phyloP scores from a whole-genome alignment of 2,113 vertebrate genomes.

The Podocnemis expansa region DNA sequence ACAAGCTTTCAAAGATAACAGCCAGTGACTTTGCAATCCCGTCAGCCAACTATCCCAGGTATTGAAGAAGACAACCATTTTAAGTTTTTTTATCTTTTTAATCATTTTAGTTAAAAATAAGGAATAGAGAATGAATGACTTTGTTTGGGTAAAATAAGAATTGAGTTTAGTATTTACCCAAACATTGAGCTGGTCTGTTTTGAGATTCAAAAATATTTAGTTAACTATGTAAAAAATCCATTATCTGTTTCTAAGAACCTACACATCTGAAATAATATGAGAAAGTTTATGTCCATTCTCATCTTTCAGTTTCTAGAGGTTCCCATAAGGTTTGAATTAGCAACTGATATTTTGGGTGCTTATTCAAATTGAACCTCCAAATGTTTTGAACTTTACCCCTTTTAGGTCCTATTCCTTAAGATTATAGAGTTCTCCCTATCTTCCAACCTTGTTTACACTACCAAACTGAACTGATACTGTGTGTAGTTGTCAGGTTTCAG shows the following conservation, averaged over 20 bases:
- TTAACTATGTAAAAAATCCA: not conserved
- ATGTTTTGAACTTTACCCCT: not conserved
- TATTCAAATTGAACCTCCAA: not conserved
- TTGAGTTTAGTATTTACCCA: not conserved
- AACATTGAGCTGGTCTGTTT: not conserved
- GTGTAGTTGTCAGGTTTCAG: not conserved
- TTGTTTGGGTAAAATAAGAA: not conserved
- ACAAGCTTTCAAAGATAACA: too few relatives aligned
- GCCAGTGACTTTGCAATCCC: too few relatives aligned
- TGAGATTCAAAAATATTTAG: not conserved
- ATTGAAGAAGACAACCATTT: not conserved
- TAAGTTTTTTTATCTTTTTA: not conserved
- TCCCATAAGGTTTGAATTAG: not conserved
- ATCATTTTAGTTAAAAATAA: not conserved
- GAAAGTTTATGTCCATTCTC: not conserved
- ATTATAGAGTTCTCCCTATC: not conserved
- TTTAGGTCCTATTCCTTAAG: not conserved
- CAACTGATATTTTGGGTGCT: not conserved
- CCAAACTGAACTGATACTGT: not conserved
- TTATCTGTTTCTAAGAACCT: not conserved
- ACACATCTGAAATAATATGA: not conserved
- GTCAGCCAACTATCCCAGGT: not conserved
- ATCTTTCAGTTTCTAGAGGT: not conserved
- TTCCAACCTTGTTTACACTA: not conserved
- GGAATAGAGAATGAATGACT: not conserved